phyloP scores from a whole-genome alignment of 92 coral and sea anemone species.

The Epizoanthus ramosus region DNA sequence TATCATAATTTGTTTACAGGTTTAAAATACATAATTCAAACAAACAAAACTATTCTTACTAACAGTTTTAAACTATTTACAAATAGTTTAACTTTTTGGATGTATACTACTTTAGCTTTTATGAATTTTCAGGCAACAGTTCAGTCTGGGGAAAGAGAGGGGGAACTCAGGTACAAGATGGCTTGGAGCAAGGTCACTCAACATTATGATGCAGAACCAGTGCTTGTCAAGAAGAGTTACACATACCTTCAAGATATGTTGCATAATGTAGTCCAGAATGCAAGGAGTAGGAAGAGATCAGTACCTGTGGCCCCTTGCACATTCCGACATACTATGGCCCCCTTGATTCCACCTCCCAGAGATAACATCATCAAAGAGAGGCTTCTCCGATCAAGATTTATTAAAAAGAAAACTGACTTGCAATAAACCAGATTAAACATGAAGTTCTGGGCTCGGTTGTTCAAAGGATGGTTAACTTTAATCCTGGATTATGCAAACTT shows the following conservation, averaged over 20 bases:
- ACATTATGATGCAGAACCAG: slow-evolving; percentile 42
- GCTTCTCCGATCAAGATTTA: slow-evolving; percentile 5
- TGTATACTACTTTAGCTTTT: background rate
- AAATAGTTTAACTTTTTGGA: too few relatives aligned
- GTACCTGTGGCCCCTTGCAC: background rate
- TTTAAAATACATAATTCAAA: too few relatives aligned
- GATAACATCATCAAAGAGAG: background rate
- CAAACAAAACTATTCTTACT: too few relatives aligned
- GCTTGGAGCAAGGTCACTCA: slow-evolving; percentile 45
- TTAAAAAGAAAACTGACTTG: too few relatives aligned
- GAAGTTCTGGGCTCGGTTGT: too few relatives aligned
- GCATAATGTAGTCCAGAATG: background rate
- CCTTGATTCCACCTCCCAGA: background rate
- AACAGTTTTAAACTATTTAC: too few relatives aligned
- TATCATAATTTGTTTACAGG: too few relatives aligned
- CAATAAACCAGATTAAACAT: too few relatives aligned
- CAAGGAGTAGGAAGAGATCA: background rate
- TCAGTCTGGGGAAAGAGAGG: slow-evolving; percentile 16
- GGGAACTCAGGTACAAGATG: slow-evolving; percentile 40
- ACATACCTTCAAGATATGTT: slow-evolving; percentile 32
- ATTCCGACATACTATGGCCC: background rate
- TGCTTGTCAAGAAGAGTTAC: slow-evolving; percentile 32
- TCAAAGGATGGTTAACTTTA: too few relatives aligned
- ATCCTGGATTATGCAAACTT: too few relatives aligned
- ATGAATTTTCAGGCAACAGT: slow-evolving; percentile 1